Evolutionary conservation across 2,113 vertebrate species (phyloP), one percentile per base, ranked within the genome.

Genomic region (Oreochromis tanganicae): DNA sequence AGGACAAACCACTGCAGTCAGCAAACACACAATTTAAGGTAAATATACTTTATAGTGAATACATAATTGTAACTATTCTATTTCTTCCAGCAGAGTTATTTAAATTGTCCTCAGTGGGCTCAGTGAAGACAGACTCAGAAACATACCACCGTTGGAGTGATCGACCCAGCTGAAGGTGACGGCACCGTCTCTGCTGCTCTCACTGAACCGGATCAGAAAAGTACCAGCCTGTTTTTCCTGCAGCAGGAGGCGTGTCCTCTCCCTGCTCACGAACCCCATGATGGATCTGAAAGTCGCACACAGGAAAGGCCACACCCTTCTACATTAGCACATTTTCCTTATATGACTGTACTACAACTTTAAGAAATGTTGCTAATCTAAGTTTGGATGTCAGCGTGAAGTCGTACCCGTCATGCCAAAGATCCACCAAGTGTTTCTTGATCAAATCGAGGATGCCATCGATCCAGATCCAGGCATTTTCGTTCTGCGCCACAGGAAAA

Each of bases 101-200:
- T 19, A 75, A 48, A 48, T 75, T 29, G 24, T 48, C 16, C 43
- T 27, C 13, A 46, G 24, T 75, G 41, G 41, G 14, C 38, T 46
- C 34, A 46, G 5, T 13, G 13, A 75, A 27, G 5, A 48, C 21
- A 32, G 3, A 29, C 5, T 16, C 7, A 50, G 36, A 83, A 5
- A 41, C 96, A 91, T 91, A 98, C 98, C 97, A 0, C 93, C 94
- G 3, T 93, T 93, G 24, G 95, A 86, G 36, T 92, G 93, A 36
- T 99, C 97, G 4, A 99, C 97, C 98, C 98, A 99, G 6, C 98
- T 99, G 90, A 99, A 98, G 1, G 97, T 98, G 95, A 99, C 98
- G 46, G 98, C 98, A 43, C 98, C 98, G 1, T 99, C 98, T 90
- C 81, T 96, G 93, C 93, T 97, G 93, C 97, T 99, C 95, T 99